These are phyloP conservation scores for Harlomillsia oculata DNA, from an alignment of 1,140 invertebrate species.

Conservation along the genomic window DNA sequence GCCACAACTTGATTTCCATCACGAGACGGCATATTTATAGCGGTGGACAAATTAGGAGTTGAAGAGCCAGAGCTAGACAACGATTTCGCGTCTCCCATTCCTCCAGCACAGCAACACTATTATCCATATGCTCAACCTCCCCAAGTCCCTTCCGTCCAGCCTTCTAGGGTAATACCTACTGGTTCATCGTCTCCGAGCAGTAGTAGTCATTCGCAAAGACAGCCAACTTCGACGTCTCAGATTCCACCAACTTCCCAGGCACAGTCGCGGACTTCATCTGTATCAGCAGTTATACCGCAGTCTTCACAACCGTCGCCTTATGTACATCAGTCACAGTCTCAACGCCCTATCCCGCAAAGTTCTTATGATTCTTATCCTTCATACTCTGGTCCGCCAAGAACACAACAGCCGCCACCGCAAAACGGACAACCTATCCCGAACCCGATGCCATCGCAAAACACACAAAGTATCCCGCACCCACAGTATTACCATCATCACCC, in stretches of 20 bases:
- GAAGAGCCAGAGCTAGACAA: too few relatives aligned
- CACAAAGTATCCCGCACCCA: slow-evolving; percentile 24
- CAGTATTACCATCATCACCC: slow-evolving; percentile 33
- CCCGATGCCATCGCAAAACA: slow-evolving; percentile 9
- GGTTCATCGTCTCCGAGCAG: background rate
- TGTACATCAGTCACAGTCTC: slow-evolving; percentile 32
- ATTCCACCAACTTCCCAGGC: background rate
- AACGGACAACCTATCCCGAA: background rate
- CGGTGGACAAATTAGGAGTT: too few relatives aligned
- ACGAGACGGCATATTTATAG: too few relatives aligned
- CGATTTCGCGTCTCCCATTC: background rate
- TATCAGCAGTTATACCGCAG: slow-evolving; percentile 33
- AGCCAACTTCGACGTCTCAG: background rate
- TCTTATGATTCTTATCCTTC: slow-evolving; percentile 7
- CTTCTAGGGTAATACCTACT: background rate
- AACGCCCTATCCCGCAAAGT: slow-evolving; percentile 7
- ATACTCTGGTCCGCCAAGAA: slow-evolving; percentile 27
- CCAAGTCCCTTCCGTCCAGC: background rate
- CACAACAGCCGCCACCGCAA: slow-evolving; percentile 26
- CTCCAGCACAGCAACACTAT: background rate
- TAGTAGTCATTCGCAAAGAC: slow-evolving; percentile 7
- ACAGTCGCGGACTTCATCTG: background rate
- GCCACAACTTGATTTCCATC: too few relatives aligned
- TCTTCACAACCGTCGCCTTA: slow-evolving; percentile 36
- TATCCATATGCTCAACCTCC: background rate